Percentiles rank a stretch among this genome's conserved stretches.
Evolutionary conservation across 2,888 invertebrate species (phyloP).

Genomic region (Torymus aiolomorphi): DNA sequence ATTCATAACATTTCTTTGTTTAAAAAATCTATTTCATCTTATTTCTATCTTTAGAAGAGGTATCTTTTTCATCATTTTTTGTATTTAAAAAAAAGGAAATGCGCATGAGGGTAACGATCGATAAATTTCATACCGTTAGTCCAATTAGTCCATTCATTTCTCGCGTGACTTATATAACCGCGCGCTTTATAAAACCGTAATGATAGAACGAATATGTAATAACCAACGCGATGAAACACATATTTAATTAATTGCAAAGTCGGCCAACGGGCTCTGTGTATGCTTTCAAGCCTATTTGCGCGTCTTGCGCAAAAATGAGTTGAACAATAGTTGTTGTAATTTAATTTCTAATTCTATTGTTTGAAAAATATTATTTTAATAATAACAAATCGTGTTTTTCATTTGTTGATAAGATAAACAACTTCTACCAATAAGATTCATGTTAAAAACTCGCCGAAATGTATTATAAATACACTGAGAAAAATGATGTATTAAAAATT

Average conservation of each 20-base stretch:
- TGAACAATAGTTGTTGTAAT: constrained; percentile 37
- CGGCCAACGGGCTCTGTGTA: constrained; percentile 20
- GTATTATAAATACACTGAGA: no score
- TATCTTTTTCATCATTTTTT: not conserved
- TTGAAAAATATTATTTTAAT: not conserved
- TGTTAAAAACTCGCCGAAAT: no score
- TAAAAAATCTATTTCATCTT: no score
- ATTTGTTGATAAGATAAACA: no score
- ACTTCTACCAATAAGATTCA: no score
- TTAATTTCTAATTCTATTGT: constrained; percentile 53
- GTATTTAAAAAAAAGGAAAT: constrained; percentile 4
- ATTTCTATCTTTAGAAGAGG: not conserved
- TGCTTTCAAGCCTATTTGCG: constrained; percentile 18
- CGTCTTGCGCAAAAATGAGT: constrained; percentile 32
- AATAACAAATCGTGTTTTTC: no score
- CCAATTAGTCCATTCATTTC: constrained; percentile 41
- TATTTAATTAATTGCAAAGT: constrained; percentile 34
- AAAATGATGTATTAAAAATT: no score
- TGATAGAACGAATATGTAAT: constrained; percentile 41
- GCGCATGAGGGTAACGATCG: constrained; percentile 7
- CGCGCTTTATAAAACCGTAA: constrained; percentile 11
- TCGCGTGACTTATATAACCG: constrained; percentile 50
- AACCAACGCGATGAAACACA: constrained; percentile 38
- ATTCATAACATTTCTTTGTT: no score
- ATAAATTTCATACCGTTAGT: constrained; percentile 36